These are phyloP conservation scores for Lindbergichthys nudifrons DNA, from an alignment of 2,797 vertebrate species.

Conservation along the genomic window DNA sequence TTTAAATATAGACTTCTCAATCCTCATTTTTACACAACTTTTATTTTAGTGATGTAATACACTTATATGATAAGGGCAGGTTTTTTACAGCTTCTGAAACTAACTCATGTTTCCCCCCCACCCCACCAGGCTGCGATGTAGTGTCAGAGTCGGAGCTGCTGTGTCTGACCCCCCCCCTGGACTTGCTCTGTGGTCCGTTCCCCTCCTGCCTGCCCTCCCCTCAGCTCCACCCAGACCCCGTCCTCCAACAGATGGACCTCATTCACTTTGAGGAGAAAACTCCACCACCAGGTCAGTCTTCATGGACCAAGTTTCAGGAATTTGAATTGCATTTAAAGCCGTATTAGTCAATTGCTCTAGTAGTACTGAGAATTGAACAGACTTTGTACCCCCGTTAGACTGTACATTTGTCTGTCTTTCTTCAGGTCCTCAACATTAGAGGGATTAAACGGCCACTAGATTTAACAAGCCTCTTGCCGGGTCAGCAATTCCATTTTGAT, in stretches of 20 bases:
- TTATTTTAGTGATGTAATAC: too few species aligned
- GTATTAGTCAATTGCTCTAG: too few species aligned
- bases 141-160: conserved; percentile 89
- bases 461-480: neutral
- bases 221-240: conserved; percentile 92
- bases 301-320: neutral
- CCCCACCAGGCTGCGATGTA: conserved; percentile 78
- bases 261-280: conserved; percentile 91
- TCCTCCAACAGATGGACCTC: conserved; percentile 88
- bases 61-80: too few species aligned
- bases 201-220: conserved; percentile 96
- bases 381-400: neutral
- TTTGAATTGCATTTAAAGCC: neutral
- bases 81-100: neutral
- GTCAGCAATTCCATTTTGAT: too few species aligned
- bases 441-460: neutral
- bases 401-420: neutral
- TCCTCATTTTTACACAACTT: too few species aligned
- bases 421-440: neutral
- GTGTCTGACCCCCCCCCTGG: conserved; percentile 87
- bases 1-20: too few species aligned
- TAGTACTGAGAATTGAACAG: neutral
- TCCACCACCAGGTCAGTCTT: conserved; percentile 58
- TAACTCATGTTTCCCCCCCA: neutral
- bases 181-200: conserved; percentile 95